These are phyloP conservation scores for Glaucidium brasilianum DNA, from an alignment of 2,113 vertebrate genomes.

Conservation along the genomic window DNA sequence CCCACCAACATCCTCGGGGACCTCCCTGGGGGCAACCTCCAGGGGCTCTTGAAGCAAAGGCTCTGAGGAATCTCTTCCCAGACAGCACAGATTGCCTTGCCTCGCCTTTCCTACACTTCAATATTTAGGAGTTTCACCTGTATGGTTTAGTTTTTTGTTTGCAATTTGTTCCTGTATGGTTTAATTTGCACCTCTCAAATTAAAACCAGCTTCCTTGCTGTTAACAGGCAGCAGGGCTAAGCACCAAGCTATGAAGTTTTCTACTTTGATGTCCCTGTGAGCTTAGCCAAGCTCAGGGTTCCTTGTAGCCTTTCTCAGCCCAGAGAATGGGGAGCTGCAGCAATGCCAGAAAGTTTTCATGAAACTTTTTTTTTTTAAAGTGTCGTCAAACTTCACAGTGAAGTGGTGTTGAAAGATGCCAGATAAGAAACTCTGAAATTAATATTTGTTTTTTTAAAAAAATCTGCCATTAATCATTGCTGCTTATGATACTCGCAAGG, in stretches of 20 bases:
- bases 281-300: not conserved
- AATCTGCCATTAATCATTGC: not conserved
- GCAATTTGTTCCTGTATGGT: not conserved
- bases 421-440: not conserved
- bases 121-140: not conserved
- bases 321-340: not conserved
- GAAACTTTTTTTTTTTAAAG: not conserved
- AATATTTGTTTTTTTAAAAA: not conserved
- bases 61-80: not conserved
- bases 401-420: not conserved
- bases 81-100: not conserved
- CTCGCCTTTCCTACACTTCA: not conserved
- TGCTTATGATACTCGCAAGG: not conserved
- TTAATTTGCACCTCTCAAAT: conserved; percentile 54
- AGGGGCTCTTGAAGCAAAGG: not conserved
- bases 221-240: not conserved
- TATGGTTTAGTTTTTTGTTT: not conserved
- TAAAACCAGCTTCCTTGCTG: conserved; percentile 21
- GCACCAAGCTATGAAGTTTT: not conserved
- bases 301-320: not conserved
- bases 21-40: not conserved
- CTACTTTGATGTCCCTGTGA: not conserved
- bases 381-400: not conserved
- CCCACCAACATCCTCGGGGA: not conserved
- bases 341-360: not conserved